Evolutionary conservation across 2,113 vertebrate genomes (phyloP).

Genomic region (Ahaetulla prasina): DNA sequence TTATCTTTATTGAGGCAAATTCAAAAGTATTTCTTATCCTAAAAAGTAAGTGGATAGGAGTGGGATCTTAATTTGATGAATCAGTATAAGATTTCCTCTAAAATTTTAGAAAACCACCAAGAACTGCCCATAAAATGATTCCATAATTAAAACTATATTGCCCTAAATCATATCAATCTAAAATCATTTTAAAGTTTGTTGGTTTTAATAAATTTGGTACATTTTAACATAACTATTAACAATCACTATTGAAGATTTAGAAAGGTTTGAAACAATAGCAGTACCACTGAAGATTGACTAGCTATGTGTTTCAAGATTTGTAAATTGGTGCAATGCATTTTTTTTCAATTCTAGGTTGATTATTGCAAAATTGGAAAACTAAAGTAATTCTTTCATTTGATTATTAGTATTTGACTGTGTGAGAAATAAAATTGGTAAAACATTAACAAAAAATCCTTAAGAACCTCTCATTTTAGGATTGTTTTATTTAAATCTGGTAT

Average conservation of each 20-base stretch:
- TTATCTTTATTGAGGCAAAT: neutral
- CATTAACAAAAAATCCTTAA: neutral
- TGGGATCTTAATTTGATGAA: neutral
- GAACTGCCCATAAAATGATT: neutral
- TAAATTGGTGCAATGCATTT: neutral
- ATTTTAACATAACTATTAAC: neutral
- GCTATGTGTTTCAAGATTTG: neutral
- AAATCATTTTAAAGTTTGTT: neutral
- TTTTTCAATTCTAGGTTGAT: neutral
- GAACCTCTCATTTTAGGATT: neutral
- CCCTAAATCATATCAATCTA: neutral
- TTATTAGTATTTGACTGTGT: neutral
- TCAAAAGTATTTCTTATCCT: neutral
- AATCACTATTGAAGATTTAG: neutral
- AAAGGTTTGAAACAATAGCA: neutral
- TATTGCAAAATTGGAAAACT: neutral
- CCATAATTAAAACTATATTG: neutral
- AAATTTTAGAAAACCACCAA: neutral
- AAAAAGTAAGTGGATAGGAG: neutral
- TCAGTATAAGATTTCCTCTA: neutral
- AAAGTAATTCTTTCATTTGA: neutral
- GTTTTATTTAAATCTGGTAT: neutral
- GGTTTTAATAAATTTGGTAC: neutral
- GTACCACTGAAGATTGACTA: neutral
- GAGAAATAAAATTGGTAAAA: neutral